Evolutionary conservation across 2,888 invertebrate species (phyloP).

Genomic region (Diploptera punctata): DNA sequence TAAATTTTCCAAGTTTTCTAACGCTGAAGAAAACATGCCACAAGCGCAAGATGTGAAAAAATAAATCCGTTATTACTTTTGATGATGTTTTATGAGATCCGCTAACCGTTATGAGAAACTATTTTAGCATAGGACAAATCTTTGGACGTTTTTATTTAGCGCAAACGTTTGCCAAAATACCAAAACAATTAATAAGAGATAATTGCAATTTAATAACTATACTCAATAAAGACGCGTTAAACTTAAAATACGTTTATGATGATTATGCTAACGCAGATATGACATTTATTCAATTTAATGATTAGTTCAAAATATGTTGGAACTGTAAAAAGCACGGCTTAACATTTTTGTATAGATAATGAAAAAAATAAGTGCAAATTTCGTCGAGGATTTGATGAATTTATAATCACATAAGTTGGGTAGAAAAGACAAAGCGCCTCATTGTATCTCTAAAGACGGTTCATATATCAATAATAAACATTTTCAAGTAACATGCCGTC

Average conservation of each 20-base stretch:
- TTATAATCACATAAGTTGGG: background rate
- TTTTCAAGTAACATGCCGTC: too few relatives aligned
- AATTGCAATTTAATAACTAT: too few relatives aligned
- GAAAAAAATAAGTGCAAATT: background rate
- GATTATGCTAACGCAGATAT: too few relatives aligned
- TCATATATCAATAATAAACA: too few relatives aligned
- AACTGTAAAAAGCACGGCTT: background rate
- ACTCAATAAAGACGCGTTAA: background rate
- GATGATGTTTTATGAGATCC: background rate
- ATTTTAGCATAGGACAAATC: background rate
- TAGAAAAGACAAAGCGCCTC: background rate
- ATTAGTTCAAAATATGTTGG: background rate
- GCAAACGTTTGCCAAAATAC: too few relatives aligned
- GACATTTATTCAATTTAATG: background rate
- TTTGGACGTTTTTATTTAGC: background rate
- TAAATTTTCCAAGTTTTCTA: too few relatives aligned
- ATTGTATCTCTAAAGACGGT: background rate
- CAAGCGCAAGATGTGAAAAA: too few relatives aligned
- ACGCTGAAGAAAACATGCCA: too few relatives aligned
- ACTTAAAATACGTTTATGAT: background rate
- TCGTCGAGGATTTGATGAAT: background rate
- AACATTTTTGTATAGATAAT: background rate
- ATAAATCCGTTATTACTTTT: background rate
- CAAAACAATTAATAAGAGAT: too few relatives aligned
- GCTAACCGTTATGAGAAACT: background rate